phyloP scores from a whole-genome alignment of 2,888 invertebrate species.

The Drosophila paranaensis region DNA sequence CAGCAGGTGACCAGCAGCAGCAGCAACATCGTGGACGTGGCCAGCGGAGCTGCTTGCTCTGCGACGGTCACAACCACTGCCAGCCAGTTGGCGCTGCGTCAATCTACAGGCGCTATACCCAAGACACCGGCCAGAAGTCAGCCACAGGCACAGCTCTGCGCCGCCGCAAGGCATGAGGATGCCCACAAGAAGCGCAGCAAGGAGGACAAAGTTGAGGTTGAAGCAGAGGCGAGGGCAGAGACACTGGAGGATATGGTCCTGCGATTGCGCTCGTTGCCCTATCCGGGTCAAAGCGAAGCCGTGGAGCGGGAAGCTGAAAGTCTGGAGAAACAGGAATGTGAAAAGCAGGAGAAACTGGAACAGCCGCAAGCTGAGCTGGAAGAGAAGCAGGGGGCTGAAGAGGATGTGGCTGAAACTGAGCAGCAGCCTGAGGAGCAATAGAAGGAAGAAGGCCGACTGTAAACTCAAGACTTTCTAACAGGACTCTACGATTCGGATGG shows the following conservation, averaged over 20 bases:
- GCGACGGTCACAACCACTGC: slow-evolving; percentile 79
- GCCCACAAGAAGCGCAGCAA: slow-evolving; percentile 52
- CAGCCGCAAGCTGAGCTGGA: neutral
- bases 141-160: slow-evolving; percentile 75
- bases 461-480: slow-evolving; percentile 30
- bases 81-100: slow-evolving; percentile 71
- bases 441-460: neutral
- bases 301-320: neutral
- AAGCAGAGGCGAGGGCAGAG: slow-evolving; percentile 47
- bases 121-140: slow-evolving; percentile 34
- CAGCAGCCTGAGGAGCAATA: neutral
- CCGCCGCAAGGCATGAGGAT: slow-evolving; percentile 60
- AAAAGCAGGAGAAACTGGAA: neutral
- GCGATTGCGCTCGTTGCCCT: slow-evolving; percentile 78
- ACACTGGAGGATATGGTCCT: slow-evolving; percentile 81
- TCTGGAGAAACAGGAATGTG: neutral
- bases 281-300: slow-evolving; percentile 48
- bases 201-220: slow-evolving; percentile 13
- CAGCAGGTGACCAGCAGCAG: slow-evolving; percentile 47
- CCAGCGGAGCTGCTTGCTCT: slow-evolving; percentile 50
- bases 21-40: slow-evolving; percentile 62
- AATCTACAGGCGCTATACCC: slow-evolving; percentile 63
- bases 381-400: neutral
- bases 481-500: neutral
- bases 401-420: neutral